These are phyloP conservation scores for Sesamia nonagrioides DNA, from an alignment of 1,140 invertebrate species.

Conservation along the genomic window DNA sequence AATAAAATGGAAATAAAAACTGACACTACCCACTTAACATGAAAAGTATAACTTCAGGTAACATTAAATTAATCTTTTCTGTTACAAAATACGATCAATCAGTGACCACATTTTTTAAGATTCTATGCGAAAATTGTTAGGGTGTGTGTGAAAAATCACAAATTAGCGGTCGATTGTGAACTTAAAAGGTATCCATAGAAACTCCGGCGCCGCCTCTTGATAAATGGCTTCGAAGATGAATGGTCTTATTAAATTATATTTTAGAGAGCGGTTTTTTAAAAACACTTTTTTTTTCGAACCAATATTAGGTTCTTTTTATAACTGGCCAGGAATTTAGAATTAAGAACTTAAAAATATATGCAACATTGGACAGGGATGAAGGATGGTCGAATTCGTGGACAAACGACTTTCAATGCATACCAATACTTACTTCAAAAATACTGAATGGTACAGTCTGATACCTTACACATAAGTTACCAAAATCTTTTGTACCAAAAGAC, in stretches of 20 bases:
- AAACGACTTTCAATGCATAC: slow-evolving; percentile 4
- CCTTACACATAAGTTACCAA: slow-evolving; percentile 43
- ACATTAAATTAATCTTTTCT: not conserved
- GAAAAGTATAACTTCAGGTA: no score
- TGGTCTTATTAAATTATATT: slow-evolving; percentile 40
- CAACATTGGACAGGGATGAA: not conserved
- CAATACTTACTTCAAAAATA: slow-evolving; percentile 35
- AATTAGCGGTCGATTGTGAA: slow-evolving; percentile 71
- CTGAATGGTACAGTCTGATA: slow-evolving; percentile 35
- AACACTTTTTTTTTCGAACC: not conserved
- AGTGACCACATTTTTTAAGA: slow-evolving; percentile 33
- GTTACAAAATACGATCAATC: slow-evolving; percentile 31
- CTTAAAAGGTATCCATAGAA: slow-evolving; percentile 50
- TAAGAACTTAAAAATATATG: not conserved
- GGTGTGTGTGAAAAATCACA: slow-evolving; percentile 83
- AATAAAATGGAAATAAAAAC: no score
- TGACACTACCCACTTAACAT: no score
- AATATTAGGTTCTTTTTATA: not conserved
- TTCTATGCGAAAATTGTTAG: slow-evolving; percentile 40
- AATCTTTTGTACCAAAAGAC: slow-evolving; percentile 7
- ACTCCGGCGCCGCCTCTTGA: slow-evolving; percentile 60
- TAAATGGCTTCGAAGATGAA: slow-evolving; percentile 51
- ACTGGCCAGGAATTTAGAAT: not conserved
- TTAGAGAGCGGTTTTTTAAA: slow-evolving; percentile 5
- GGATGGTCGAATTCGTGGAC: not conserved